Percentiles rank a stretch among this genome's conserved stretches.
These are phyloP conservation scores for Parochlus steinenii DNA, from an alignment of 2,888 invertebrate genomes.

Conservation along the genomic window DNA sequence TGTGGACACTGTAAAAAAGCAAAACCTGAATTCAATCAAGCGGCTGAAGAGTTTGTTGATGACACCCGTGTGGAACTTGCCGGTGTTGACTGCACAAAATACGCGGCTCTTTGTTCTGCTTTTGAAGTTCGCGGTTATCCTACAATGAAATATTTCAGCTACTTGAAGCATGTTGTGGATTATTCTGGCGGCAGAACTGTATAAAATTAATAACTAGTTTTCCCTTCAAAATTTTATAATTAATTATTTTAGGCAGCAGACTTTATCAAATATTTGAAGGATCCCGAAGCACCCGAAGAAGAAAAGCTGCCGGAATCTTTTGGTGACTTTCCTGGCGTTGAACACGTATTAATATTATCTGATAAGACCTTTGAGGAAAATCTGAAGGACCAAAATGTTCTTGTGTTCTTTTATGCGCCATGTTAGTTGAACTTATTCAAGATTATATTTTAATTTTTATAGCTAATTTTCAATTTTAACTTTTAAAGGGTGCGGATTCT, in stretches of 20 bases:
- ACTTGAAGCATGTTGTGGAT: constrained; percentile 46
- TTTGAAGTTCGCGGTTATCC: constrained; percentile 71
- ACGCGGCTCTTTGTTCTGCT: constrained; percentile 43
- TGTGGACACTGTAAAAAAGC: constrained; percentile 81
- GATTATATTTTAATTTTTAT: constrained; percentile 1
- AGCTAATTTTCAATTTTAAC: constrained; percentile 8
- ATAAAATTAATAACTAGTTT: constrained; percentile 20
- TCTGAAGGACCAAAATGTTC: constrained; percentile 40
- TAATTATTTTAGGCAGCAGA: constrained; percentile 39
- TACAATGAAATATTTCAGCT: constrained; percentile 72
- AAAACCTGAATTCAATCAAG: constrained; percentile 63
- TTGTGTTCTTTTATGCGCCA: constrained; percentile 65
- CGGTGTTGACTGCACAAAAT: constrained; percentile 65
- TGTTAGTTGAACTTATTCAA: constrained; percentile 30
- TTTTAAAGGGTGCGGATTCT: constrained; percentile 53
- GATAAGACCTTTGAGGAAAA: constrained; percentile 42
- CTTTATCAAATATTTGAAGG: constrained; percentile 45
- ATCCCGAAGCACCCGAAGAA: constrained; percentile 24
- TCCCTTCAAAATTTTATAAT: constrained; percentile 22
- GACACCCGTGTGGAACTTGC: constrained; percentile 62
- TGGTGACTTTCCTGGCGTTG: constrained; percentile 29
- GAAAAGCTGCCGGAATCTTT: constrained; percentile 27
- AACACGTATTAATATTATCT: constrained; percentile 34
- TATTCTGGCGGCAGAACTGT: constrained; percentile 64
- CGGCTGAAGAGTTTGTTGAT: constrained; percentile 57